Conservation (phyloP, 2,797 vertebrate genomes). For the Eurystomus glaucurus region DNA sequence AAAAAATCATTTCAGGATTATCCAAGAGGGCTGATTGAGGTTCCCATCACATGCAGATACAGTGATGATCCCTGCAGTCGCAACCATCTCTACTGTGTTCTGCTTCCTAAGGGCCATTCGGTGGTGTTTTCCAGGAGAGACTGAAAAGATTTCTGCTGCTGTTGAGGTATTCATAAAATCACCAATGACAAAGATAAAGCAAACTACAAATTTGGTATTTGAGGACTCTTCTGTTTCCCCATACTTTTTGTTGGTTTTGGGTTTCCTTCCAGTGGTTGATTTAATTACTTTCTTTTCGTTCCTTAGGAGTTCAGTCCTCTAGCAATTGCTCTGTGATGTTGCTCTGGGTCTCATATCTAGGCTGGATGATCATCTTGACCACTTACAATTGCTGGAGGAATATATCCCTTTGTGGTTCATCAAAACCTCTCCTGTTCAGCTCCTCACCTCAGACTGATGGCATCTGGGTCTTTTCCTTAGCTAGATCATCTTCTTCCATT, state of each 20-base stretch:
- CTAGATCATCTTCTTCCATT: not conserved
- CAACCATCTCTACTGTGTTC: not conserved
- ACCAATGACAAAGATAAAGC: not conserved
- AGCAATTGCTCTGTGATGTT: not conserved
- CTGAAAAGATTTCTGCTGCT: not conserved
- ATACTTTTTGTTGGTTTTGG: not conserved
- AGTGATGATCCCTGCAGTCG: not conserved
- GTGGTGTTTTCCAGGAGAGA: not conserved
- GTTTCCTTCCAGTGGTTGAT: not conserved
- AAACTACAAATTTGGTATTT: not conserved
- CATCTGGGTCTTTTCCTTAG: not conserved
- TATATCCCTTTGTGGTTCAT: not conserved
- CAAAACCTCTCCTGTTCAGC: not conserved
- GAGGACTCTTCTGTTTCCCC: not conserved
- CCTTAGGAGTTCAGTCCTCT: not conserved
- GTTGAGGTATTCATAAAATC: not conserved
- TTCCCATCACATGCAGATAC: not conserved
- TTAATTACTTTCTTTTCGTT: not conserved
- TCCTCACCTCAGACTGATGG: not conserved
- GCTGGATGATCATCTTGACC: not conserved
- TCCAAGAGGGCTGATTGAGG: not conserved
- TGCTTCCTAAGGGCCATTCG: not conserved
- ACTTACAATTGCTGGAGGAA: not conserved
- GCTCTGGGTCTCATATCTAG: not conserved
- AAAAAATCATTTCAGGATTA: not conserved